A percentile compares a stretch with the other conserved stretches of the same genome.
phyloP scores from a whole-genome alignment of 2,797 vertebrate genomes.

The Pseudocheirus occidentalis region DNA sequence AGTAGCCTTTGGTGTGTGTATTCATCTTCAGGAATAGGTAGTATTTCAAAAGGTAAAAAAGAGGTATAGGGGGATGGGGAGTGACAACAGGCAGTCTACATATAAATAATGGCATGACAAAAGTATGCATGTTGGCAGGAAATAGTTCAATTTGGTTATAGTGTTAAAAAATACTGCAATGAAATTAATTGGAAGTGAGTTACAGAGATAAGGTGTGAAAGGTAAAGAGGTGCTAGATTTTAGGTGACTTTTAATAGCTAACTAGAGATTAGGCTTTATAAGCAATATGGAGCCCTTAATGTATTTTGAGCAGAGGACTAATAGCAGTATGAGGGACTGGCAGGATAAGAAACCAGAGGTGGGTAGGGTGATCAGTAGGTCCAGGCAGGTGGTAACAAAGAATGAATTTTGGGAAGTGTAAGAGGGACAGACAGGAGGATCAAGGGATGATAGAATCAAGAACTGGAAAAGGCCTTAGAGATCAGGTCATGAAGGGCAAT shows the following conservation, averaged over 20 bases:
- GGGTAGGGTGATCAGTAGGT: background rate
- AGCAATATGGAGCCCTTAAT: background rate
- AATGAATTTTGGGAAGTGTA: background rate
- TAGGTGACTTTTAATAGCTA: background rate
- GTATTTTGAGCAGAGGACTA: background rate
- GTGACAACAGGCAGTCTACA: background rate
- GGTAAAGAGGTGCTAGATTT: background rate
- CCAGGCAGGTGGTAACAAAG: background rate
- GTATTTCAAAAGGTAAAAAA: background rate
- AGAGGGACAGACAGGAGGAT: background rate
- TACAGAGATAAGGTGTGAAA: background rate
- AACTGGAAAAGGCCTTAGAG: background rate
- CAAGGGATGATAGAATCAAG: background rate
- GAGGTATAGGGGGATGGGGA: background rate
- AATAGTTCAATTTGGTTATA: background rate
- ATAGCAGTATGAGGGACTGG: background rate
- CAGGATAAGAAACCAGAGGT: background rate
- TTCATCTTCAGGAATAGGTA: background rate
- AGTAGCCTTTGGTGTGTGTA: background rate
- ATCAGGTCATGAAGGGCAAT: background rate
- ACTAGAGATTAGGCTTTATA: background rate
- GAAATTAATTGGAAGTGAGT: background rate
- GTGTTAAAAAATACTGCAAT: background rate
- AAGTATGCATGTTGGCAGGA: background rate
- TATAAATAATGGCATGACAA: background rate